Evolutionary conservation across 1,140 invertebrate genomes (phyloP), one percentile per base, ranked within the genome.

Genomic region (Euura saliciscinereae): DNA sequence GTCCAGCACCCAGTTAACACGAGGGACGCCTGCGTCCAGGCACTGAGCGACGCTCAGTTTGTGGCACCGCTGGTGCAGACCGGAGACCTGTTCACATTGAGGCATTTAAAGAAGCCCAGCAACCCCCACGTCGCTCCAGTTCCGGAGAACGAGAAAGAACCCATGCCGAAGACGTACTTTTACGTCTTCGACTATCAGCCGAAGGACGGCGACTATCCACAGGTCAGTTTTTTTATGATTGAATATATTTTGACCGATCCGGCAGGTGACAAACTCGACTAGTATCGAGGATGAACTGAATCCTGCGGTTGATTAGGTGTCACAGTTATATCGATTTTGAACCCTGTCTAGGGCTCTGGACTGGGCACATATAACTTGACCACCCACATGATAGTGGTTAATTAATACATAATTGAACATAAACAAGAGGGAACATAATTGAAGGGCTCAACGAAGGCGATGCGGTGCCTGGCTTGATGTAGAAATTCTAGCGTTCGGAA

Each of bases 141-240:
- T 51, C 75, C 86, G 66, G 75, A 87, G 82, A 77, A 80, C 79
- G 74, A 90, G 78, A 77, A 87, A 4, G 89, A 90, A 73, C 82
- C 84, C 0, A 80, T 82, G 73, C 92, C 93, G 0, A 93, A 93
- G 66, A 92, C 93, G 0, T 98, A 94, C 85, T 97, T 98, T 86
- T 98, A 97, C 84, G 95, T 98, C 0, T 98, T 97, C 80, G 95
- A 95, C 81, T 96, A 98, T 84, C 96, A 98, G 80, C 95, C 95
- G 0, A 96, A 95, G 78, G 94, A 97, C 75, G 95, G 96, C 3
- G 94, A 96, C 80, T 97, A 96, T 88, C 94, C 95, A 4, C 94
- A 94, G 91, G 94, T 95, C 85, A 87, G 85, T 74, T 42, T 73
- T 76, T 67, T 66, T 71, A 10, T 70, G 59, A 64, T 64, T 44